A percentile compares a stretch with the other conserved stretches of the same genome.
phyloP scores from a whole-genome alignment of 2,888 invertebrate species.

The Bellardia bayeri region DNA sequence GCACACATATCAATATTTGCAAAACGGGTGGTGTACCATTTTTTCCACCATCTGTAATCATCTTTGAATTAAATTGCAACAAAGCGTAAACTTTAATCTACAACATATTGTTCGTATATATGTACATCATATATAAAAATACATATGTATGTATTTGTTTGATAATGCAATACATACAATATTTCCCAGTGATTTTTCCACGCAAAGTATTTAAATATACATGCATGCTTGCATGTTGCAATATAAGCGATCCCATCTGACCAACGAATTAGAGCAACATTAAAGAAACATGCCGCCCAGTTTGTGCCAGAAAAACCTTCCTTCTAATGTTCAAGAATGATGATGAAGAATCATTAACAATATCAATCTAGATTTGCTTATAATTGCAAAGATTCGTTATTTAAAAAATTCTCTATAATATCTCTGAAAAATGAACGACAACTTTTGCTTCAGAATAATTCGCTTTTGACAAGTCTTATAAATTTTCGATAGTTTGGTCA shows the following conservation, averaged over 20 bases:
- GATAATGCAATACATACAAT: constrained; percentile 43
- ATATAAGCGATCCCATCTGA: neutral
- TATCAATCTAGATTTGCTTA: too few species aligned
- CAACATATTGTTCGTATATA: neutral
- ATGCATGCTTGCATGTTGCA: constrained; percentile 13
- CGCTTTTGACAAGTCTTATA: too few species aligned
- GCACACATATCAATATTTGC: constrained; percentile 12
- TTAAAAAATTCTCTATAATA: too few species aligned
- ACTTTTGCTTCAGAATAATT: too few species aligned
- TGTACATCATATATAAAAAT: neutral
- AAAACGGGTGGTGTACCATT: constrained; percentile 47
- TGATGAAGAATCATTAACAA: too few species aligned
- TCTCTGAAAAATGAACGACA: too few species aligned
- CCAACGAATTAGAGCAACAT: too few species aligned
- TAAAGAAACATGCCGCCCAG: neutral
- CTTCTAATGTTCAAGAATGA: too few species aligned
- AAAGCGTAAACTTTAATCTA: constrained; percentile 56
- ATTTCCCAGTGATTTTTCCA: constrained; percentile 22
- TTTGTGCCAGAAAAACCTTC: constrained; percentile 5
- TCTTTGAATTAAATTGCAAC: constrained; percentile 58
- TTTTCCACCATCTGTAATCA: constrained; percentile 51
- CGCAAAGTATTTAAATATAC: neutral
- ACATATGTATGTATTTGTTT: neutral
- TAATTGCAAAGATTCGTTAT: too few species aligned
- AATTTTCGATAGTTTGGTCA: too few species aligned